These are phyloP conservation scores for Zelleria hepariella DNA, from an alignment of 2,888 invertebrate species.

Conservation along the genomic window DNA sequence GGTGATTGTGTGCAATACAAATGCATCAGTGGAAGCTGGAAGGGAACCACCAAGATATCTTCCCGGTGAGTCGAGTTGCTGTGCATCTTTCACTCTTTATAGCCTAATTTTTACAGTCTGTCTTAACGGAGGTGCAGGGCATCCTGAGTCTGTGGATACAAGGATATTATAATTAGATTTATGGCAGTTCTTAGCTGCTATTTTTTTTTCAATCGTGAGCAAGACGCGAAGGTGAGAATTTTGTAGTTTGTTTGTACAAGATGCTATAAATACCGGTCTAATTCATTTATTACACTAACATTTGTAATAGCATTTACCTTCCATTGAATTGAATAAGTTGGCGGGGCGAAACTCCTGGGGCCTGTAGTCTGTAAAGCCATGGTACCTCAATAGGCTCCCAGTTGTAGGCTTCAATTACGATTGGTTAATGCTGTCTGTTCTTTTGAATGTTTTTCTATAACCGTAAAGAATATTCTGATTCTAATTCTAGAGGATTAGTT, in stretches of 20 bases:
- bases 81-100: background rate
- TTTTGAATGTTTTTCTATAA: too few species aligned
- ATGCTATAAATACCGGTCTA: background rate
- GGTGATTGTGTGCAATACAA: slow-evolving; percentile 26
- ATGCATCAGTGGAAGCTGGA: slow-evolving; percentile 45
- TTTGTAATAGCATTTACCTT: background rate
- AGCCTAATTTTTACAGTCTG: background rate
- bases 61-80: slow-evolving; percentile 44
- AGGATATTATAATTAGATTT: background rate
- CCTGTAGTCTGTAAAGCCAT: too few species aligned
- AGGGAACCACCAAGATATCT: slow-evolving; percentile 59
- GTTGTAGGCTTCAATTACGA: too few species aligned
- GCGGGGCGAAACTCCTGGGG: too few species aligned
- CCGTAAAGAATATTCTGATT: too few species aligned
- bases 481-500: too few species aligned
- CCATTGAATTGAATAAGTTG: too few species aligned
- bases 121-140: background rate
- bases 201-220: background rate
- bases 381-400: too few species aligned
- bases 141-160: background rate
- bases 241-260: background rate
- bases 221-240: background rate
- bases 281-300: background rate
- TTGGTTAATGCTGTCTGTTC: too few species aligned
- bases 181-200: background rate